Evolutionary conservation across 2,888 invertebrate genomes (phyloP).

Genomic region (Chymomyza procnemis): DNA sequence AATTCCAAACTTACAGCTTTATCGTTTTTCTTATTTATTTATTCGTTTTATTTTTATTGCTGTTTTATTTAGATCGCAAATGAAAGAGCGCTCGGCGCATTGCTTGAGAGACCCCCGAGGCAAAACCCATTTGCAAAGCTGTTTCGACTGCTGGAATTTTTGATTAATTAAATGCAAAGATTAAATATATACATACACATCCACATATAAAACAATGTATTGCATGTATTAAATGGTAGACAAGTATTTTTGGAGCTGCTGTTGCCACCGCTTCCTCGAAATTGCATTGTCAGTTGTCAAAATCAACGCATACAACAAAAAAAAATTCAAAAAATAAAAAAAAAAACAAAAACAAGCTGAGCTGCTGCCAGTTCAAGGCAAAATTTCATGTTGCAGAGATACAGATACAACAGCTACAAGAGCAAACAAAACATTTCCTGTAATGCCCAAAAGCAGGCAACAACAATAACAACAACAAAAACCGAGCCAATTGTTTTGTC

Average conservation of each 20-base stretch:
- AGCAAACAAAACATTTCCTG: slow-evolving; percentile 1
- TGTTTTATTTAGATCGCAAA: background rate
- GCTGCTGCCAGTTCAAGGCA: slow-evolving; percentile 5
- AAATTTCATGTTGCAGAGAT: slow-evolving; percentile 26
- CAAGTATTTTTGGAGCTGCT: background rate
- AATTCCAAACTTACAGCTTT: background rate
- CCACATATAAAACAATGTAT: background rate
- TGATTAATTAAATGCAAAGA: slow-evolving; percentile 3
- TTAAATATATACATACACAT: background rate
- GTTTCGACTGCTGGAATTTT: background rate
- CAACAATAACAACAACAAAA: background rate
- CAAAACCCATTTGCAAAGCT: background rate
- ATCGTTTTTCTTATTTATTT: background rate
- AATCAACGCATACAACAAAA: background rate
- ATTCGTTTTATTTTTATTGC: background rate
- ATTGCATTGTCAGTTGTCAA: slow-evolving; percentile 7
- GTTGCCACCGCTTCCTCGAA: background rate
- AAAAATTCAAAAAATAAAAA: background rate
- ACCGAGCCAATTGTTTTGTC: slow-evolving; percentile 8
- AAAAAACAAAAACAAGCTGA: background rate
- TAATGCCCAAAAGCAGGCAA: slow-evolving; percentile 28
- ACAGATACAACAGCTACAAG: slow-evolving; percentile 13
- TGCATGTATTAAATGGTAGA: background rate
- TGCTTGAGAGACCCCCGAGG: background rate
- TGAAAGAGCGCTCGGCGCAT: background rate